Evolutionary conservation across 1,140 invertebrate genomes (phyloP).

Genomic region (Euglossa dilemma): DNA sequence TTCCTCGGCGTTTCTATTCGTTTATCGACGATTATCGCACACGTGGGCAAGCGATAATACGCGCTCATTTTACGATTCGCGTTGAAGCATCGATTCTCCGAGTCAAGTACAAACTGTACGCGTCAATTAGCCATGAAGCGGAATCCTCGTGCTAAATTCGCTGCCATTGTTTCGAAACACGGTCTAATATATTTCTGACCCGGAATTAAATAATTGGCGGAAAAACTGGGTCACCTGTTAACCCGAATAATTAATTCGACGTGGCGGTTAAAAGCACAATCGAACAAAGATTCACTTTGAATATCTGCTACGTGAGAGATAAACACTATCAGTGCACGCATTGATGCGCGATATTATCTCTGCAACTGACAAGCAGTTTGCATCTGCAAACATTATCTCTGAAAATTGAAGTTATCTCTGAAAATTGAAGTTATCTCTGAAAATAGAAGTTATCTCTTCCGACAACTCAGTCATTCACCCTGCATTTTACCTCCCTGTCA

Average conservation of each 20-base stretch:
- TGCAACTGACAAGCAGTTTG: too few relatives aligned
- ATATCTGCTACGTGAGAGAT: not conserved
- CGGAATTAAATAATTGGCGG: slow-evolving; percentile 17
- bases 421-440: too few relatives aligned
- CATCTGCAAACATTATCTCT: too few relatives aligned
- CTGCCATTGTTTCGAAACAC: not conserved
- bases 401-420: too few relatives aligned
- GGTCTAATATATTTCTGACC: not conserved
- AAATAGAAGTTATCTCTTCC: too few relatives aligned
- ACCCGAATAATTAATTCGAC: not conserved
- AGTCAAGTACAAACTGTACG: not conserved
- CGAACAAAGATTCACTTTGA: not conserved
- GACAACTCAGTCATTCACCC: too few relatives aligned
- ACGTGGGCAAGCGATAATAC: not conserved
- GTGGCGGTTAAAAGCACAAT: not conserved
- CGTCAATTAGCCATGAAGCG: not conserved
- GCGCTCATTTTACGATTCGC: not conserved
- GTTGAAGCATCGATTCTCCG: not conserved
- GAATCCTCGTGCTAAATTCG: not conserved
- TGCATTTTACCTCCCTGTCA: too few relatives aligned
- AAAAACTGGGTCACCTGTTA: not conserved
- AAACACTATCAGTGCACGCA: not conserved
- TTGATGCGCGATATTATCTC: too few relatives aligned
- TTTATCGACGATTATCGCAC: not conserved
- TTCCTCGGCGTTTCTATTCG: too few relatives aligned